A percentile compares a stretch with the other conserved stretches of the same genome.
Evolutionary conservation across 2,113 vertebrate species (phyloP).

Genomic region (Neopipo cinnamomea): DNA sequence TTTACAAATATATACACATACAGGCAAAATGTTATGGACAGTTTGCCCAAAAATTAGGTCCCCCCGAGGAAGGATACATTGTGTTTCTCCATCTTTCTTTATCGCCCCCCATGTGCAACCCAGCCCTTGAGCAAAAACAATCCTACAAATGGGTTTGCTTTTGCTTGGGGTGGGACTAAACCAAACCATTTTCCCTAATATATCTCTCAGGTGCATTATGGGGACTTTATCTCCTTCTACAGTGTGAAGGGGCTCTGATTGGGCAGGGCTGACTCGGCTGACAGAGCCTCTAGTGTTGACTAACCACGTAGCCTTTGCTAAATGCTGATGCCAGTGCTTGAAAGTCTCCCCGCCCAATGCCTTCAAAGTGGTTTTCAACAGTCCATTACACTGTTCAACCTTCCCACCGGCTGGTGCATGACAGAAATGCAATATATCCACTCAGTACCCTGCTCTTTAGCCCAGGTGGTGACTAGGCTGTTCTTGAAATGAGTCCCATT

Average conservation of each 20-base stretch:
- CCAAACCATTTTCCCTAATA: too few relatives aligned
- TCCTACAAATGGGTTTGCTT: too few relatives aligned
- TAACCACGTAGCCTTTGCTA: not conserved
- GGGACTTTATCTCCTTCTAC: not conserved
- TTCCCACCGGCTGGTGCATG: not conserved
- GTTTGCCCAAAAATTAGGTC: too few relatives aligned
- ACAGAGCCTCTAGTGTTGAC: not conserved
- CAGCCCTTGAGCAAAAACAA: too few relatives aligned
- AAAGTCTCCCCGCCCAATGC: not conserved
- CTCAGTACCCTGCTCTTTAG: not conserved
- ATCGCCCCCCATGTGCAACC: too few relatives aligned
- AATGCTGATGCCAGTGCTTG: not conserved
- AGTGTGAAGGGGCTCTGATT: not conserved
- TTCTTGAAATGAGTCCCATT: not conserved
- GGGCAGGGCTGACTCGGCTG: not conserved
- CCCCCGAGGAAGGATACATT: too few relatives aligned
- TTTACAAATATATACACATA: too few relatives aligned
- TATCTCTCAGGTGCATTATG: not conserved
- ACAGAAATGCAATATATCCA: not conserved
- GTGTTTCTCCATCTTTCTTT: too few relatives aligned
- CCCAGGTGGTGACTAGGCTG: not conserved
- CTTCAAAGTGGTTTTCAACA: not conserved
- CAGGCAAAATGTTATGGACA: too few relatives aligned
- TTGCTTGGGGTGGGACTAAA: too few relatives aligned
- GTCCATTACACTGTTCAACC: not conserved